A percentile compares a stretch with the other conserved stretches of the same genome.
Conservation (phyloP, 2,113 vertebrate genomes). For the Potamarius usumacintae region DNA sequence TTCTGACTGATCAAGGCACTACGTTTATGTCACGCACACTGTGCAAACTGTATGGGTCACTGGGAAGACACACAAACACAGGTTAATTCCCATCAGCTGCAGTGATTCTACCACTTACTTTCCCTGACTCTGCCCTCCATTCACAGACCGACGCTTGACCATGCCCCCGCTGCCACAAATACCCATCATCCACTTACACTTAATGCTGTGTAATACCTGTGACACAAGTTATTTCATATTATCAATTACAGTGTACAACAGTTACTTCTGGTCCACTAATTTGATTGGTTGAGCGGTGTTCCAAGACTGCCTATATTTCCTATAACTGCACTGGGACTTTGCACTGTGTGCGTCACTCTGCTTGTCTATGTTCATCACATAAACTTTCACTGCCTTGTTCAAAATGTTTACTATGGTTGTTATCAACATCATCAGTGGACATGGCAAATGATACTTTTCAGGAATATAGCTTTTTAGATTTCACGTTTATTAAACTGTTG, state of each 20-base stretch:
- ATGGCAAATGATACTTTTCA: neutral
- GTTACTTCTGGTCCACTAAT: neutral
- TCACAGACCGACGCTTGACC: too few relatives aligned
- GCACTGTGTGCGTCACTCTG: neutral
- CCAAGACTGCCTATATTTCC: neutral
- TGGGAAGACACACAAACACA: too few relatives aligned
- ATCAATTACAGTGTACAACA: neutral
- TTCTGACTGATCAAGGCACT: too few relatives aligned
- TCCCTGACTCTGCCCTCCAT: too few relatives aligned
- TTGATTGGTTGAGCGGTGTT: neutral
- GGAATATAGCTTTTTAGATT: neutral
- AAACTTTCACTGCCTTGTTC: neutral
- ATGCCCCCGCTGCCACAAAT: too few relatives aligned
- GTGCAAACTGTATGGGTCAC: too few relatives aligned
- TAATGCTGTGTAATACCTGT: neutral
- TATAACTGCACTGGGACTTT: neutral
- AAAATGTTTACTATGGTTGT: neutral
- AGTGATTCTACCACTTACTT: too few relatives aligned
- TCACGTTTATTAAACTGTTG: neutral
- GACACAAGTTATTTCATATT: neutral
- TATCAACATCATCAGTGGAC: neutral
- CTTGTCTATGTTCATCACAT: neutral
- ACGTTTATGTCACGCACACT: too few relatives aligned
- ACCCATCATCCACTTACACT: neutral
- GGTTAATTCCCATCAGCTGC: too few relatives aligned